Conservation (phyloP, 2,797 vertebrate genomes). For the Poecilia velifera region DNA sequence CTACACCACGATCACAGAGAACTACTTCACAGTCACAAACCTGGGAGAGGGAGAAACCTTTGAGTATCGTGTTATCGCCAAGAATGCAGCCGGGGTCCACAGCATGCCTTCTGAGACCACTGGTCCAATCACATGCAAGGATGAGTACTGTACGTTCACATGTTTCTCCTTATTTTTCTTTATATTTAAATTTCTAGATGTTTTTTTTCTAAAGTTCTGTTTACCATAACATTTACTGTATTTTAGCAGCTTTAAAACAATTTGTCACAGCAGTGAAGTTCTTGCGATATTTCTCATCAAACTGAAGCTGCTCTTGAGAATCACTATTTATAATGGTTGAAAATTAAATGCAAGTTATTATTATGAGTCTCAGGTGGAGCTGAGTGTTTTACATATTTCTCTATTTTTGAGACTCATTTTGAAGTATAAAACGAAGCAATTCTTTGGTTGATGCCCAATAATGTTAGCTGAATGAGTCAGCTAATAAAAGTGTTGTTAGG, state of each 20-base stretch:
- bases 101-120: constrained; percentile 93
- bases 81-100: constrained; percentile 93
- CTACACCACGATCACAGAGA: constrained; percentile 95
- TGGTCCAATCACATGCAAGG: constrained; percentile 93
- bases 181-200: not conserved
- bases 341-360: not conserved
- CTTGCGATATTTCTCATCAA: not conserved
- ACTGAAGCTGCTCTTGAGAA: not conserved
- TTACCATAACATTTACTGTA: not conserved
- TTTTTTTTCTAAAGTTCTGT: not conserved
- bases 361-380: not conserved
- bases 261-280: not conserved
- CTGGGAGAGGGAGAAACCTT: constrained; percentile 91
- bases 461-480: not conserved
- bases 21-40: constrained; percentile 89
- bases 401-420: not conserved
- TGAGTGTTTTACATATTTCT: not conserved
- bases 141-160: constrained; percentile 93
- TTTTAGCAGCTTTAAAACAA: not conserved
- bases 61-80: constrained; percentile 93
- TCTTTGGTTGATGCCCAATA: not conserved
- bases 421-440: not conserved
- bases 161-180: not conserved
- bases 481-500: not conserved
- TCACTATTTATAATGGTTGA: not conserved